Base-by-base conservation (phyloP, 1,140 invertebrate species). In the Metopolophium dirhodum region DNA sequence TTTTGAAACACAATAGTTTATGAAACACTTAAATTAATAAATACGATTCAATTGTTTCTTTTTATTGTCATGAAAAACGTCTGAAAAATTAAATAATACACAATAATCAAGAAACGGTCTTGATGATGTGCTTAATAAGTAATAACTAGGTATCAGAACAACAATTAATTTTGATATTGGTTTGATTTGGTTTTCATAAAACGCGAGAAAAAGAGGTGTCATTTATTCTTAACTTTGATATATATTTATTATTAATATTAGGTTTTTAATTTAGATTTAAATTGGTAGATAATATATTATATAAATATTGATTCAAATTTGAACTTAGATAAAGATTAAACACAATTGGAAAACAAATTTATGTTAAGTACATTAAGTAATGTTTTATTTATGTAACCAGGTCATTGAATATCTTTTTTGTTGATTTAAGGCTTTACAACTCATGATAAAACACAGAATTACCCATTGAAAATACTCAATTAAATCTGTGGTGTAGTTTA, bases 401-500 rank as follows among this genome's bases (percentile, higher is more conserved):
- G 37, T 7, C 7, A 23, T 41, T 85, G 82, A 85, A 85, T 85
- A 45, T 41, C 18, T 47, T 47, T 45, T 87, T 47, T 47, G 85
- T 47, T 45, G 11, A 11, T 45, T 47, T 87, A 23, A 35, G n/a
- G 61, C 61, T 77, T 77, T 77, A 77, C 61, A 49, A 57, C 45
- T 89, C 51, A 30, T 37, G 87, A 57, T 57, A 23, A 54, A 54
- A 89, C 35, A 61, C 54, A 23, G 23, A 90, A 45, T 68, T n/a
- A 61, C 14, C 54, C 30, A 37, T 68, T 18, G 37, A 85, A 86
- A 85, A 86, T 86, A 83, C 77, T 93, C 82, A 86, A 93, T 86
- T 86, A 85, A 85, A 57, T 93, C 82, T 41, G 35, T 26, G 82
- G 91, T 86, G 82, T 57, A 57, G 82, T 93, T 93, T 86, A 51